Evolutionary conservation across 1,140 invertebrate species (phyloP).

Genomic region (Monomorium pharaonis): DNA sequence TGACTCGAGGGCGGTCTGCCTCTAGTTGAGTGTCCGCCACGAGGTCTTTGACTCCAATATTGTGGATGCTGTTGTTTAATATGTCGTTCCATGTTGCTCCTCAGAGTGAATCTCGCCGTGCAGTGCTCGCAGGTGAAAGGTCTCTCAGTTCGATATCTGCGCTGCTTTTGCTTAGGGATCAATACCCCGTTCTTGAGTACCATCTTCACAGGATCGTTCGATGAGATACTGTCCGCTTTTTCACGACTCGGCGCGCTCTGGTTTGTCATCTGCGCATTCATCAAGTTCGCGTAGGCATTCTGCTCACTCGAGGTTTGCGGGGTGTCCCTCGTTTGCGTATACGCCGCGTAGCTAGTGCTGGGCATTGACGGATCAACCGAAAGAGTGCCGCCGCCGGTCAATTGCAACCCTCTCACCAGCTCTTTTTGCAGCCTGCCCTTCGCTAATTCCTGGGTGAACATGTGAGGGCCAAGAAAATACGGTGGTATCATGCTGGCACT

Average conservation of each 20-base stretch:
- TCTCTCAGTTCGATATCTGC: constrained; percentile 95
- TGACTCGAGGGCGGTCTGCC: constrained; percentile 83
- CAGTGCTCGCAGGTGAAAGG: constrained; percentile 96
- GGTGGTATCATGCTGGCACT: constrained; percentile 84
- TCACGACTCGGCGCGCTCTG: constrained; percentile 72
- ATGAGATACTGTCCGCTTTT: constrained; percentile 47
- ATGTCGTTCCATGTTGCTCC: constrained; percentile 97
- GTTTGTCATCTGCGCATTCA: constrained; percentile 57
- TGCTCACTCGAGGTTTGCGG: constrained; percentile 68
- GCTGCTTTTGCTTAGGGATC: constrained; percentile 96
- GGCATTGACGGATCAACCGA: constrained; percentile 84
- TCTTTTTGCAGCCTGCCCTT: constrained; percentile 89
- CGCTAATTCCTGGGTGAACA: constrained; percentile 87
- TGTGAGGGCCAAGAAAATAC: constrained; percentile 86
- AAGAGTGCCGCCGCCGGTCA: constrained; percentile 89
- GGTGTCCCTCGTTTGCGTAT: constrained; percentile 65
- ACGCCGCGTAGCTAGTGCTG: constrained; percentile 69
- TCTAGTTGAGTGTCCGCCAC: constrained; percentile 84
- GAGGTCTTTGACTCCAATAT: constrained; percentile 92
- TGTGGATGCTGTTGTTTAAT: constrained; percentile 97
- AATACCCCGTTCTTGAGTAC: constrained; percentile 95
- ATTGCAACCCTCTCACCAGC: constrained; percentile 87
- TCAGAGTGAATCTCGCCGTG: constrained; percentile 93
- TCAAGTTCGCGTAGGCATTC: constrained; percentile 73
- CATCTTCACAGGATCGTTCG: constrained; percentile 92